Base-by-base conservation (phyloP, 1,140 invertebrate species). In the Lutraria rhynchaena region DNA sequence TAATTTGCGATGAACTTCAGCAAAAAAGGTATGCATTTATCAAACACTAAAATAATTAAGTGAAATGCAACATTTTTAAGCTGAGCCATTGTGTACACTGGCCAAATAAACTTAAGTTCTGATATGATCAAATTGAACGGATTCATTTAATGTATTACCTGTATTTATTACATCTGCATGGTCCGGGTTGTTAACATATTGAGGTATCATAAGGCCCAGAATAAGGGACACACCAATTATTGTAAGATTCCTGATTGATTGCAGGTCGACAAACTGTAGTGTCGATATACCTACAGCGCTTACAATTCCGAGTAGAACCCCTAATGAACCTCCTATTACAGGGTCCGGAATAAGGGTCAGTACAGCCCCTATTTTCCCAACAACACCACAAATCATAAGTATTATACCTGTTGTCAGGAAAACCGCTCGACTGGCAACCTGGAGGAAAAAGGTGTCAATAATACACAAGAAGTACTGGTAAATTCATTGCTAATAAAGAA, bases 181-280 rank as follows among this genome's bases (percentile, higher is more conserved):
- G 27, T 27, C 37, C 0, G 67, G 61, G 33, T 70, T 35, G 37
- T 80, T 80, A 7, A 86, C 49, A 96, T 95, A 97, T 81, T 95
- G 94, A 0, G 96, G 96, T 41, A 97, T 88, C 11, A 96, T 93
- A 91, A 97, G 88, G 13, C 96, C 96, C 83, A 97, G 96, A 89
- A 97, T 96, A 53, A 97, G 94, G 13, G 96, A 96, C 84, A 97
- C 95, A 17, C 96, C 97, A 17, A 97, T 93, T 67, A 97, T 96
- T 88, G 97, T 97, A 5, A 97, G 92, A 92, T 98, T 97, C 67
- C 92, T 81, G 22, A 96, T 94, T 15, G 95, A 96, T 88, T 96
- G 96, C 55, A 98, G 91, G 86, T 97, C 94, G 29, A 97, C 95
- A 87, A 96, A 96, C 87, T 97, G 96, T 17, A 97, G 93, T 15